Conservation (phyloP, 2,113 vertebrate species). For the Campylomormyrus tamandua region DNA sequence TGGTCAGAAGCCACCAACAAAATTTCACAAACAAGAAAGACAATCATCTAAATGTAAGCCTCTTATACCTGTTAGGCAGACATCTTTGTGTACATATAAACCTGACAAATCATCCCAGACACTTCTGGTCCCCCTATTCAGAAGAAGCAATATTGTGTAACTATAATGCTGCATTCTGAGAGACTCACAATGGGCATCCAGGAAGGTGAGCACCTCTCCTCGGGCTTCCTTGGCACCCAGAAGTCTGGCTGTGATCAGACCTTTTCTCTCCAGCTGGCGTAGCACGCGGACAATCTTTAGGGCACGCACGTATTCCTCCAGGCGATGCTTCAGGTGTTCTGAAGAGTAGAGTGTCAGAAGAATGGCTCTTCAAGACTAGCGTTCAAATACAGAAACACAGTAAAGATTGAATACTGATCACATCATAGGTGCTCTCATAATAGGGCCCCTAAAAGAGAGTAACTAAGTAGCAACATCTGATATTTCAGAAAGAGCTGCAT, state of each 20-base stretch:
- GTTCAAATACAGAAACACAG: background rate
- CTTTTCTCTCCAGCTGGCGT: constrained; percentile 80
- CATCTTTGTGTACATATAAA: background rate
- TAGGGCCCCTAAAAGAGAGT: background rate
- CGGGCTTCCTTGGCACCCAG: constrained; percentile 79
- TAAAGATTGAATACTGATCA: background rate
- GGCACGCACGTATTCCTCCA: constrained; percentile 70
- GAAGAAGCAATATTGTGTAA: background rate
- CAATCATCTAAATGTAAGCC: background rate
- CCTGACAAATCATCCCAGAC: background rate
- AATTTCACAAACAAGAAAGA: background rate
- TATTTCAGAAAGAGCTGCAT: background rate
- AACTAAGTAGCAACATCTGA: background rate
- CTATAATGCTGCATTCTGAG: background rate
- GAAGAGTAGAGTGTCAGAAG: constrained; percentile 17
- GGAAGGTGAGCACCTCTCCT: constrained; percentile 86
- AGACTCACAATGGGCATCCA: constrained; percentile 89
- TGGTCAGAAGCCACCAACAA: background rate
- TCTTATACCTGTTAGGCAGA: background rate
- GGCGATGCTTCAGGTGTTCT: constrained; percentile 73
- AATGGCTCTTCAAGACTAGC: background rate
- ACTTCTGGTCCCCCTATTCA: background rate
- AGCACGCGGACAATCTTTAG: constrained; percentile 81
- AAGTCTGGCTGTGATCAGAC: constrained; percentile 85
- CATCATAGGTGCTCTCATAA: background rate